Conservation (phyloP, 2,113 vertebrate species). For the Ia io region DNA sequence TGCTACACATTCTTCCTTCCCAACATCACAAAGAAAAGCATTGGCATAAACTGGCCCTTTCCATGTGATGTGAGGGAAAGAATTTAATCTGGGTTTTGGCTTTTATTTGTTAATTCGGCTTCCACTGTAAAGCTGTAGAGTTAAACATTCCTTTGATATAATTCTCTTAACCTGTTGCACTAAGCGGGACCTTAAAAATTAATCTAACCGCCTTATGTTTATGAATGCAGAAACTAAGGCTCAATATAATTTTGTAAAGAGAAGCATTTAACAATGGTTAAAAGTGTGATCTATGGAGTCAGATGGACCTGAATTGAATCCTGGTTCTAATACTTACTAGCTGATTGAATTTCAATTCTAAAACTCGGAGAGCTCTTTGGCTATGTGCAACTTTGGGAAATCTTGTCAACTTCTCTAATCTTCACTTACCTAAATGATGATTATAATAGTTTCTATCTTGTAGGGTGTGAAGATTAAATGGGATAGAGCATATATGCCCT, state of each 20-base stretch:
- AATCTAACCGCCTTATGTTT: neutral
- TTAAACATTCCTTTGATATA: neutral
- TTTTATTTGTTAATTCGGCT: neutral
- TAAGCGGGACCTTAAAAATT: neutral
- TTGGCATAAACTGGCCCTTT: neutral
- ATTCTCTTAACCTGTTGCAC: neutral
- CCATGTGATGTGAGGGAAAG: neutral
- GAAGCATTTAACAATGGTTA: neutral
- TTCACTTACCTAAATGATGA: neutral
- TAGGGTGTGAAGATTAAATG: neutral
- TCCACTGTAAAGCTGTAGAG: neutral
- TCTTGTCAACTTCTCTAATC: neutral
- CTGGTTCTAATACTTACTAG: neutral
- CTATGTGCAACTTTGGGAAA: neutral
- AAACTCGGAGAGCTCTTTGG: neutral
- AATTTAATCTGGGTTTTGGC: neutral
- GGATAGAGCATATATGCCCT: neutral
- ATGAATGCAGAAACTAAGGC: neutral
- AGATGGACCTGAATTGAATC: neutral
- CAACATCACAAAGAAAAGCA: neutral
- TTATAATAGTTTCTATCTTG: neutral
- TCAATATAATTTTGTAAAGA: constrained; percentile 2
- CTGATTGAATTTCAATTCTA: constrained; percentile 1
- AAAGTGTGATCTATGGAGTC: neutral
- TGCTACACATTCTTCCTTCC: neutral